These are phyloP conservation scores for Campaea margaritaria DNA, from an alignment of 2,888 invertebrate genomes.

Conservation along the genomic window DNA sequence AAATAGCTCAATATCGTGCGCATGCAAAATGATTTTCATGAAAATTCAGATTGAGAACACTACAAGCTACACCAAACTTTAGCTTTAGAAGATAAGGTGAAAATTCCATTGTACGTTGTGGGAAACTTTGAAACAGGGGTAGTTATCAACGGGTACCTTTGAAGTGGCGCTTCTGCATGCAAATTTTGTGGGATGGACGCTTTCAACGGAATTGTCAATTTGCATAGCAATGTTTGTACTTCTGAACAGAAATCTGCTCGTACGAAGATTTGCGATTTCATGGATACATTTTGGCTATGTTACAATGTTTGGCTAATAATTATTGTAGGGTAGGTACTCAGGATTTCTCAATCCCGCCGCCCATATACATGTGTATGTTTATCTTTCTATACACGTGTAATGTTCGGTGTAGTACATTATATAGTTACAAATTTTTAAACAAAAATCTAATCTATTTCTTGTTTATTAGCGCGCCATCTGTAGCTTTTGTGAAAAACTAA, in stretches of 20 bases:
- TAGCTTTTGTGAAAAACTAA: background rate
- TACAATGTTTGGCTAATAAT: no score
- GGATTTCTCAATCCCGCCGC: no score
- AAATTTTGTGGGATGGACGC: conserved; percentile 66
- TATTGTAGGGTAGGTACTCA: no score
- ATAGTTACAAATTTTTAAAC: no score
- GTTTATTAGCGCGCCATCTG: conserved; percentile 22
- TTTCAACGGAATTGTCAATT: conserved; percentile 69
- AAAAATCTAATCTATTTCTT: background rate
- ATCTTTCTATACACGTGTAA: no score
- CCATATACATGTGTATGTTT: no score
- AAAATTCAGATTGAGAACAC: conserved; percentile 15
- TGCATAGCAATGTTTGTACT: conserved; percentile 47
- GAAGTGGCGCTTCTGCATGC: conserved; percentile 85
- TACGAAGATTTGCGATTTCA: background rate
- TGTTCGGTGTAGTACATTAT: no score
- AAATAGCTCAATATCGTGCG: conserved; percentile 21
- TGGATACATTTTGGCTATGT: no score
- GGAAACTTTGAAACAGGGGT: conserved; percentile 56
- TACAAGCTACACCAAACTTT: conserved; percentile 39
- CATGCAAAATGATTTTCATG: conserved; percentile 14
- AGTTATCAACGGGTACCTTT: conserved; percentile 79
- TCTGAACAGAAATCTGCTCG: conserved; percentile 25
- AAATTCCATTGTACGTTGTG: conserved; percentile 25
- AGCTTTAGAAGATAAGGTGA: background rate